Conservation (phyloP, 2,113 vertebrate genomes). For the Phylloscopus trochiloides region DNA sequence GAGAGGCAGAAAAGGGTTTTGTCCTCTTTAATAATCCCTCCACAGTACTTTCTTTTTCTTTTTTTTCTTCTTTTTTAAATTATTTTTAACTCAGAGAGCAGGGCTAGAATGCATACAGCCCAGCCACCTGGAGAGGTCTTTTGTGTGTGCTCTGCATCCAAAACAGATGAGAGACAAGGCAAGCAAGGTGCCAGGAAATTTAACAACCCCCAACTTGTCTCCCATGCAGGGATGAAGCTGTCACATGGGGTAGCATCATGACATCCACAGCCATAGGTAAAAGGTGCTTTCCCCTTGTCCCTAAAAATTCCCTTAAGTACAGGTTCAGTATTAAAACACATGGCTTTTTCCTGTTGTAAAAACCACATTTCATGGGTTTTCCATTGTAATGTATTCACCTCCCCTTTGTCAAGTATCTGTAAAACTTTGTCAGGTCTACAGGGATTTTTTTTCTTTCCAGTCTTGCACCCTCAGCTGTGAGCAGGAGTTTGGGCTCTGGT, state of each 20-base stretch:
- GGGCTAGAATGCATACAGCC: not conserved
- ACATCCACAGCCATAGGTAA: not conserved
- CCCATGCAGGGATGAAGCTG: not conserved
- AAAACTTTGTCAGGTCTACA: not conserved
- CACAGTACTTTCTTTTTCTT: not conserved
- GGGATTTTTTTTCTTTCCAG: not conserved
- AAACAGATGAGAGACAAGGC: not conserved
- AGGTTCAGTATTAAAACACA: not conserved
- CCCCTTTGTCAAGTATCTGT: not conserved
- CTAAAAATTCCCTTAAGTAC: not conserved
- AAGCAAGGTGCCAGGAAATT: not conserved
- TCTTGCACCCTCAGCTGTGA: not conserved
- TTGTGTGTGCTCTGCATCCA: not conserved
- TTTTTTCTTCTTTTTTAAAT: not conserved
- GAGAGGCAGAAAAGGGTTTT: not conserved
- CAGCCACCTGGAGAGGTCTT: not conserved
- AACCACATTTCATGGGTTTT: not conserved
- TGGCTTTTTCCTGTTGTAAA: not conserved
- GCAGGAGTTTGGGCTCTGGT: not conserved
- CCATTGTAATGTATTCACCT: rapidly evolving
- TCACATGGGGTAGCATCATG: not conserved
- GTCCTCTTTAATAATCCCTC: not conserved
- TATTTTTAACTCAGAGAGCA: not conserved
- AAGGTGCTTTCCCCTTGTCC: not conserved
- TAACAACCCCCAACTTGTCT: not conserved